Percentiles rank a stretch among this genome's conserved stretches.
phyloP scores from a whole-genome alignment of 2,797 vertebrate species.

The Falco peregrinus region DNA sequence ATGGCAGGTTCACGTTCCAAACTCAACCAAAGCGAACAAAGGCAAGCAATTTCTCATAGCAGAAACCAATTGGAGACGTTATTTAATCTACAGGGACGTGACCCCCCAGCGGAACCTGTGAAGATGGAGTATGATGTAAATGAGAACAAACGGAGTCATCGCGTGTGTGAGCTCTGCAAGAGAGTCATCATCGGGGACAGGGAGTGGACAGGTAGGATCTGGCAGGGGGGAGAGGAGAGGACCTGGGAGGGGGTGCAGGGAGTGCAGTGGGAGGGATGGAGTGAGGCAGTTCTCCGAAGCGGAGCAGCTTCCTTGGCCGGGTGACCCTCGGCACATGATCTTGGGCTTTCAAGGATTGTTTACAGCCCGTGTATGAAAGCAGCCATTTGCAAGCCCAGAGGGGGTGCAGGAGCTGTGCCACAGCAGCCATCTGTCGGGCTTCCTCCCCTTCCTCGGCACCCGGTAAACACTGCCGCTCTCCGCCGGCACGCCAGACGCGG shows the following conservation, averaged over 20 bases:
- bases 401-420: constrained; percentile 54
- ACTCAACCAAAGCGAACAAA: fast-evolving
- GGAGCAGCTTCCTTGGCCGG: not conserved
- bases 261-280: not conserved
- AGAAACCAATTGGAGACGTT: fast-evolving
- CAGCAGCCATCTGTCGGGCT: constrained; percentile 69
- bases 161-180: constrained; percentile 85
- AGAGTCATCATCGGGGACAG: constrained; percentile 92
- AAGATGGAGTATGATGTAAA: constrained; percentile 62
- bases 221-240: not conserved
- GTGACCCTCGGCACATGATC: not conserved
- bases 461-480: not conserved
- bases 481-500: not conserved
- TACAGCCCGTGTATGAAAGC: constrained; percentile 24
- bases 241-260: not conserved
- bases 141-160: constrained; percentile 84
- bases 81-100: constrained; percentile 74
- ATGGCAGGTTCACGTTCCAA: not conserved
- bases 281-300: not conserved
- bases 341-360: constrained; percentile 38
- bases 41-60: fast-evolving
- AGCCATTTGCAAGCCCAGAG: constrained; percentile 52
- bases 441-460: not conserved
- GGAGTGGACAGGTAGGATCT: constrained; percentile 90
- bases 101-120: constrained; percentile 79